Base-by-base conservation (phyloP, 30 jellyfish, hydroid and myxozoan genomes). In the Sanderia malayensis region DNA sequence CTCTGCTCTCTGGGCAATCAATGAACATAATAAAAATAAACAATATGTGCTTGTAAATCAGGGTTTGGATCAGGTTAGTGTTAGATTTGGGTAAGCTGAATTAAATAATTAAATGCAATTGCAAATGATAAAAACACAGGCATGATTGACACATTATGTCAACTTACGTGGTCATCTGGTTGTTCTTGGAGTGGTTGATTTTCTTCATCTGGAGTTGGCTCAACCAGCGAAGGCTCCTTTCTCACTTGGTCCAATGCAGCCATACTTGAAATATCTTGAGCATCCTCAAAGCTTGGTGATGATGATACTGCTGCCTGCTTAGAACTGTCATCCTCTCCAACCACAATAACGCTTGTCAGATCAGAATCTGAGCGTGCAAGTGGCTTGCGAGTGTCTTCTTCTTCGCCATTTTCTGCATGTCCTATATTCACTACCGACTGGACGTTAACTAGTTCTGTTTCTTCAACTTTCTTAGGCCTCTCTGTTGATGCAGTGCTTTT, bases 301-400 rank as follows among this genome's bases (percentile, higher is more conserved):
- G 72, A 17, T 18, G 21, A 17, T 23, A 31, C 76, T 8, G 20
- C 49, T 20, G 63, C 2, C 46, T 1, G 20, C 18, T 31, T 0
- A 0, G 23, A 65, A 17, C 33, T 57, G 2, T 73, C 63, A 23
- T 24, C 67, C n/a, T n/a, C n/a, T 19, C 68, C 76, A 25, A 75
- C 86, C 46, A 75, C 86, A 25, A 75, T 20, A 1, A 75, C 61
- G 79, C 86, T 75, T 7, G 86, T 75, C 9, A 75, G 73, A n/a
- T 75, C 86, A 8, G 86, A 75, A 21, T 75, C 86, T 6, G 86
- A 59, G 4, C 86, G 58, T 33, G 66, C 60, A n/a, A 75, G 53
- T 21, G 79, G 69, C 41, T 60, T n/a, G 31, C 55, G 32, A 20
- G 79, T 22, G 11, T 58, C 32, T 22, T 27, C 59, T 0, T 19